Conservation (phyloP, 2,113 vertebrate genomes). For the Arvicanthis niloticus region DNA sequence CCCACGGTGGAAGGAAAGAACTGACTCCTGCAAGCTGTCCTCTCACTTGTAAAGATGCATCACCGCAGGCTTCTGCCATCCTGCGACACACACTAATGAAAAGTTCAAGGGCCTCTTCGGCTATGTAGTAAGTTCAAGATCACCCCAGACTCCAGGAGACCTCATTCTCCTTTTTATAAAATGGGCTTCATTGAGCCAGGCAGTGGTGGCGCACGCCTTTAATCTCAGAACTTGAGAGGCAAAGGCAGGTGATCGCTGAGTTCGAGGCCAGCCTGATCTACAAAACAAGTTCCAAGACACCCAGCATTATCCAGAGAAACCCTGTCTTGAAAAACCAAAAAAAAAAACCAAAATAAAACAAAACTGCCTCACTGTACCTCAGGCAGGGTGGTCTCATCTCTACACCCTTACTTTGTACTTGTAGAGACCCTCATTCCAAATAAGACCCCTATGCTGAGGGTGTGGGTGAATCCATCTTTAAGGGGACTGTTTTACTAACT, state of each 20-base stretch:
- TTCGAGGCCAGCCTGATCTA: too few relatives aligned
- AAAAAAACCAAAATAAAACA: too few relatives aligned
- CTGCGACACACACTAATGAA: neutral
- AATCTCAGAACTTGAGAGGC: too few relatives aligned
- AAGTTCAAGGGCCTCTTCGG: neutral
- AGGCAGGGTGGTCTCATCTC: neutral
- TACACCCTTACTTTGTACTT: neutral
- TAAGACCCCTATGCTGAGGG: neutral
- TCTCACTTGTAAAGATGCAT: neutral
- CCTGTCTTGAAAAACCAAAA: too few relatives aligned
- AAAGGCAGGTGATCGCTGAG: too few relatives aligned
- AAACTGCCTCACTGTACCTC: neutral
- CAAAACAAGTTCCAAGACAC: too few relatives aligned
- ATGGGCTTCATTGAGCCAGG: neutral
- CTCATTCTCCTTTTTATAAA: neutral
- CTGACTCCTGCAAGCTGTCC: neutral
- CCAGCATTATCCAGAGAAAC: too few relatives aligned
- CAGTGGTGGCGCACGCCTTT: neutral
- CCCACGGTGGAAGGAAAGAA: neutral
- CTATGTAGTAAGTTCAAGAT: neutral
- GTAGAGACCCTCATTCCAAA: neutral
- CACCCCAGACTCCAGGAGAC: neutral
- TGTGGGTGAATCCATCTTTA: neutral
- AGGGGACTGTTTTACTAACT: neutral
- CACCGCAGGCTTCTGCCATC: neutral